Evolutionary conservation across 1,140 invertebrate genomes (phyloP).

Genomic region (Leptinotarsa defecta): DNA sequence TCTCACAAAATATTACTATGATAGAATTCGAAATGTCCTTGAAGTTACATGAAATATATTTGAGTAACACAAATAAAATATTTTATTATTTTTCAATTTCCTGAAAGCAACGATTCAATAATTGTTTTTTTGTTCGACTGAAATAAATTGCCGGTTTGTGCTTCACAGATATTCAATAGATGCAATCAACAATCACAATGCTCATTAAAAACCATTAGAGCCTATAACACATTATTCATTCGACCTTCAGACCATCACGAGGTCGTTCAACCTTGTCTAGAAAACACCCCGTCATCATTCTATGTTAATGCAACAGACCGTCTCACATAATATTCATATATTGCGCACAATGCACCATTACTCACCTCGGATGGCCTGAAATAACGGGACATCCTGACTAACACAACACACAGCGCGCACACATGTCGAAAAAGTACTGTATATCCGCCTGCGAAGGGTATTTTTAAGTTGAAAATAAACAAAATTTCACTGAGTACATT

Average conservation of each 20-base stretch:
- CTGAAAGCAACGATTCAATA: no score
- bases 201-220: background rate
- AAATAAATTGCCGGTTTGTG: no score
- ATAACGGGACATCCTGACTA: conserved; percentile 5
- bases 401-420: background rate
- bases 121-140: no score
- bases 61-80: no score
- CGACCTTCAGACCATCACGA: background rate
- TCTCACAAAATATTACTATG: no score
- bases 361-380: background rate
- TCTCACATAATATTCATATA: background rate
- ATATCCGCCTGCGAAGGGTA: background rate
- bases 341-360: background rate
- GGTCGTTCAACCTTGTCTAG: background rate
- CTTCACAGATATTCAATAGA: no score
- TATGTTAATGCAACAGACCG: background rate
- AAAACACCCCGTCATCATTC: background rate
- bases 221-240: background rate
- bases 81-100: no score
- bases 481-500: background rate
- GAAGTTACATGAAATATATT: no score
- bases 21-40: no score
- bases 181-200: background rate
- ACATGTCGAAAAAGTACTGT: background rate
- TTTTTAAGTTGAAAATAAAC: conserved; percentile 2